Base-by-base conservation (phyloP, 2,113 vertebrate genomes). In the Sinocyclocheilus grahami region DNA sequence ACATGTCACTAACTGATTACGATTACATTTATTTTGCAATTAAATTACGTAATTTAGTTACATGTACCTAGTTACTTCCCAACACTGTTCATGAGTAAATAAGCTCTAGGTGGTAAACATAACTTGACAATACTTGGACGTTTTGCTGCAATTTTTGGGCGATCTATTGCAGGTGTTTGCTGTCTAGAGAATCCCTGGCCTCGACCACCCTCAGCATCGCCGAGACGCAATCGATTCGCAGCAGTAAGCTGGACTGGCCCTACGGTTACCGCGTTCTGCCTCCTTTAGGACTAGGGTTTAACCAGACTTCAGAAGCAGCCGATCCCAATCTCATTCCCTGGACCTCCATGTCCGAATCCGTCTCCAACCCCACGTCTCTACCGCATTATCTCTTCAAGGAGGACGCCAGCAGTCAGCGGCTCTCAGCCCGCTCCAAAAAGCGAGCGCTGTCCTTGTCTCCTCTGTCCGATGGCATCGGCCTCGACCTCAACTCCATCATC, bases 401-500 rank as follows among this genome's bases (percentile, higher is more conserved):
- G 51, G 97, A 98, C 24, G 72, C 77, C 65, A 94, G 91, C 76
- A 96, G 94, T 89, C 94, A 97, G 62, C 90, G 88, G 9, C 93
- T 95, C 85, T 95, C 96, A 0, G 85, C 30, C 1, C 92, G 86
- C 9, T 94, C 95, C 5, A 99, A 96, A 91, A 99, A 97, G 91
- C 96, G 96, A 90, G 94, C 96, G 0, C 93, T 98, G 0, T 96
- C 97, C 39, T 85, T 96, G 11, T 98, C 98, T 2, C 97, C 98
- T 0, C 87, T 99, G 67, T 97, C 97, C 0, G 97, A 99, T 0
- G 92, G 97, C 89, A 95, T 97, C 58, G 97, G 97, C n/a, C 94
- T 96, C 0, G 97, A 99, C 91, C 96, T 99, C 89, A 98, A 96
- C 74, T 96, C 96, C 42, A 96, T 99, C 87, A 98, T 99, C 84